Evolutionary conservation across 2,888 invertebrate genomes (phyloP), one percentile per base, ranked within the genome.

Genomic region (Phymatocera aterrima): DNA sequence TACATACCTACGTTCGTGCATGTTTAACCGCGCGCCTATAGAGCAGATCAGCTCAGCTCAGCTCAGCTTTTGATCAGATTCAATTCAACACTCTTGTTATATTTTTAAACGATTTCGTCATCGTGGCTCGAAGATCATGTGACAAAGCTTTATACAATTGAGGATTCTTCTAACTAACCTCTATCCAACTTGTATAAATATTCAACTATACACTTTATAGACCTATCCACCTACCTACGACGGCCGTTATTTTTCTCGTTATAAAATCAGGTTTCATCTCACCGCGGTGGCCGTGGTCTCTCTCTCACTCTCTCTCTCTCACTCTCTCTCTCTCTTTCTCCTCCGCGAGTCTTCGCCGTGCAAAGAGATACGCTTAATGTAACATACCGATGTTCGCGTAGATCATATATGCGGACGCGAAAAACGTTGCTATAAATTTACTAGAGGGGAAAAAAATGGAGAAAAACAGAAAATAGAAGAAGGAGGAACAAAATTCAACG

Each of bases 241-340:
- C 28, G 4, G 12, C 21, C 57, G 57, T 57, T 57, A 57, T 24
- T 57, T 57, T 57, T 21, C 57, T 57, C 18, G 28, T 57, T 57
- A 57, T 28, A 57, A 57, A 57, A 57, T 57, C 57, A 28, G 57
- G 57, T 57, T 57, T 57, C 57, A 28, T 57, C 28, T 57, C 15
- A 57, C 57, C 57, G 28, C 57, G 28, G 51, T 28, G 57, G 28
- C 15, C 15, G 24, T 12, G 3, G 28, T 28, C 28, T n/a, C n/a
- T n/a, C n/a, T n/a, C n/a, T n/a, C n/a, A n/a, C n/a, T n/a, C n/a
- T n/a, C n/a, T n/a, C n/a, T n/a, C n/a, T n/a, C n/a, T n/a, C n/a
- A n/a, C n/a, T n/a, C n/a, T n/a, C n/a, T n/a, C n/a, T n/a, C n/a
- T n/a, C n/a, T n/a, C n/a, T n/a, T n/a, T n/a, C n/a, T n/a, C n/a